Percentiles rank a stretch among this genome's conserved stretches.
Evolutionary conservation across 2,888 invertebrate species (phyloP).

Genomic region (Euzetes globulus): DNA sequence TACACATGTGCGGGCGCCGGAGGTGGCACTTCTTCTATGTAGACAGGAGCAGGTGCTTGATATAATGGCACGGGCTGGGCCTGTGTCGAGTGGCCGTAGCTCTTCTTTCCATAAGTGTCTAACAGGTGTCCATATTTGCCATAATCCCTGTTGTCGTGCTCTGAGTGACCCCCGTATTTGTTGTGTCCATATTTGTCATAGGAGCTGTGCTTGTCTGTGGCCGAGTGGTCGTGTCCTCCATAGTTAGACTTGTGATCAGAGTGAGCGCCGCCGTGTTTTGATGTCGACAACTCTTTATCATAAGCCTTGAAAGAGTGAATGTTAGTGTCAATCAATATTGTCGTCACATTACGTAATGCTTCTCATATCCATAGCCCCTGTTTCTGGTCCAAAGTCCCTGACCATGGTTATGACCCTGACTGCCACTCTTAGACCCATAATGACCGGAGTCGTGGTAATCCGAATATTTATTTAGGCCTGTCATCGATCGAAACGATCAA

Average conservation of each 20-base stretch:
- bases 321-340: neutral
- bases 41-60: neutral
- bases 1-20: neutral
- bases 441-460: slow-evolving; percentile 16
- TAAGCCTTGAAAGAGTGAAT: slow-evolving; percentile 1
- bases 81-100: neutral
- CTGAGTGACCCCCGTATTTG: slow-evolving; percentile 28
- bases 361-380: slow-evolving; percentile 38
- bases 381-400: slow-evolving; percentile 28
- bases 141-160: slow-evolving; percentile 15
- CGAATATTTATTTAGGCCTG: slow-evolving; percentile 33
- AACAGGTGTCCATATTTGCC: slow-evolving; percentile 32
- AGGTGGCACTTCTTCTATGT: neutral
- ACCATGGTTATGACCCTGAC: slow-evolving; percentile 33
- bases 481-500: neutral
- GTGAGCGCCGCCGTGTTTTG: slow-evolving; percentile 16
- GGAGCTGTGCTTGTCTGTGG: neutral
- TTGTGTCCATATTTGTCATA: slow-evolving; percentile 32
- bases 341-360: slow-evolving; percentile 22
- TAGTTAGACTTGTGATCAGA: slow-evolving; percentile 25
- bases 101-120: slow-evolving; percentile 14
- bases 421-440: slow-evolving; percentile 31
- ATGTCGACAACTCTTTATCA: slow-evolving; percentile 34
- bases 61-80: neutral
- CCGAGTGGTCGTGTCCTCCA: slow-evolving; percentile 25